Evolutionary conservation across 2,113 vertebrate genomes (phyloP).

Genomic region (Numenius arquata): DNA sequence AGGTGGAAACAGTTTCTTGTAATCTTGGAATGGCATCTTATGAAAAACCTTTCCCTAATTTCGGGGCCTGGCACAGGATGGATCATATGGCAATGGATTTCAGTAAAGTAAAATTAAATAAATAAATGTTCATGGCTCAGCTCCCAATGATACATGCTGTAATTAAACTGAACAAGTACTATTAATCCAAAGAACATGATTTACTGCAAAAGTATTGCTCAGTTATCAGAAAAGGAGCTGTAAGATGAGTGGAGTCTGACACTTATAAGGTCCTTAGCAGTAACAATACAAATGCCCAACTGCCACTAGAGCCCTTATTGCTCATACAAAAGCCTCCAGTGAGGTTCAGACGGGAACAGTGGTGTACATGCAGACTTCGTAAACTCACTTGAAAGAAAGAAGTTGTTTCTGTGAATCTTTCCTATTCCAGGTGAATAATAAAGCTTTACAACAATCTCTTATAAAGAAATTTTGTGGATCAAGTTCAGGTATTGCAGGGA

Average conservation of each 20-base stretch:
- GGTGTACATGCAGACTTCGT: neutral
- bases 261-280: neutral
- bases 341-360: neutral
- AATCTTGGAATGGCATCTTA: neutral
- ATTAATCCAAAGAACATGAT: neutral
- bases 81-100: neutral
- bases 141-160: neutral
- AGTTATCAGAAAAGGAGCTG: neutral
- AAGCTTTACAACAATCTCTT: neutral
- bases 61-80: neutral
- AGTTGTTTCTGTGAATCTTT: neutral
- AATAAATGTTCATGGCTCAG: neutral
- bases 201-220: neutral
- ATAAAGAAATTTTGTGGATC: neutral
- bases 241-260: neutral
- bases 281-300: neutral
- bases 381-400: neutral
- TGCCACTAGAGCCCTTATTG: neutral
- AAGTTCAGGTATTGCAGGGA: neutral
- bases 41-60: neutral
- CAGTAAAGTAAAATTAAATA: neutral
- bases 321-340: neutral
- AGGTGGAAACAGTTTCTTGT: neutral
- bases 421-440: neutral
- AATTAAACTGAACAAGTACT: slow-evolving; percentile 31